Evolutionary conservation across 1,140 invertebrate species (phyloP), one percentile per base, ranked within the genome.

Genomic region (Gonioctena quinquepunctata): DNA sequence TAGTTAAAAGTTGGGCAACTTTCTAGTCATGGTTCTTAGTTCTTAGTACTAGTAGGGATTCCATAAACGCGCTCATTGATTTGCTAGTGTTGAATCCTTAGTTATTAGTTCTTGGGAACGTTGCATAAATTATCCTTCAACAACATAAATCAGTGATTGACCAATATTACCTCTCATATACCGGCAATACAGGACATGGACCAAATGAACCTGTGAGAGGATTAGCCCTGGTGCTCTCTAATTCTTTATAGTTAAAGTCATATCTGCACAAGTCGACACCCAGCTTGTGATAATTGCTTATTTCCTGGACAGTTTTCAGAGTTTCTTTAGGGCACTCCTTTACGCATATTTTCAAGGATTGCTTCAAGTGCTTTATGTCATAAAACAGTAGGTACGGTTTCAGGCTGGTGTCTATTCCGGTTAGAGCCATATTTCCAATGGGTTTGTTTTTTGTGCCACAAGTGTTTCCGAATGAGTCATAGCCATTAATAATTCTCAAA

Each of bases 391-490:
- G 84, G 80, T 89, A 94, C 25, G 90, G 91, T 81, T 92, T 93
- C 56, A 94, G 89, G 23, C 87, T 88, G 54, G 93, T 95, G 79
- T 95, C 92, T 71, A 91, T 86, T 13, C 95, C 95, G 13, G 94
- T 93, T 28, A 93, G 83, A 4, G 91, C 88, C 75, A 93, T 87
- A 75, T 90, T 89, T 25, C 89, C 89, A 70, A 94, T 89, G 70
- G 90, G 89, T 71, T 89, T 88, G 70, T 90, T 90, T 73, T 91
- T 89, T 52, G 92, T 90, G 21, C 95, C 95, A 84, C 96, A 98
- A 26, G 94, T 95, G 83, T 98, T 97, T n/a, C 96, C 96, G 87
- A 95, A 97, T 72, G 94, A 96, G 82, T 98, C 96, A 84, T 94
- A 96, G 52, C 96, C 96, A 87, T 96, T 94, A 68, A 96, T 91